phyloP scores from a whole-genome alignment of 2,797 vertebrate species.

The Spea hammondii region DNA sequence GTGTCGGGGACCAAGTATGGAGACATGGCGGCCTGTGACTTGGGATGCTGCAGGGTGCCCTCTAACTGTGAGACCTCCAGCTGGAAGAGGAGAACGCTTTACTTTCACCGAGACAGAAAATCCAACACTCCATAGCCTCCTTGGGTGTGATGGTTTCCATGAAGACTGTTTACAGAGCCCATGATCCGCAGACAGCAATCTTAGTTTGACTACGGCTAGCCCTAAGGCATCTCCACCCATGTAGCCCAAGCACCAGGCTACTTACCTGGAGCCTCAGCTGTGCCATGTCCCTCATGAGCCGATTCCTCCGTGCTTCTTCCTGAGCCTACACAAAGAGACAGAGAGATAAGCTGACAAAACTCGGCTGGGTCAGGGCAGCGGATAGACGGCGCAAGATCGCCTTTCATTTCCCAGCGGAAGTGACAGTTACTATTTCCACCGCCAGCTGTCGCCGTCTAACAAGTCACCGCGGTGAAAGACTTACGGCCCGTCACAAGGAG shows the following conservation, averaged over 20 bases:
- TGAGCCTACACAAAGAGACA: constrained; percentile 75
- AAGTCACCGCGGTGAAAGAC: background rate
- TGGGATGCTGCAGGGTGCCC: constrained; percentile 95
- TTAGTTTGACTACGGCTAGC: too few relatives aligned
- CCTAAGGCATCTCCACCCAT: too few relatives aligned
- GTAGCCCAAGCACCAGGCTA: background rate
- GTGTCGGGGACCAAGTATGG: constrained; percentile 94
- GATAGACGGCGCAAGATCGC: background rate
- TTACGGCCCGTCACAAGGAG: background rate
- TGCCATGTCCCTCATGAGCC: constrained; percentile 97
- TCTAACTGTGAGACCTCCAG: constrained; percentile 96
- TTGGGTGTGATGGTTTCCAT: too few relatives aligned
- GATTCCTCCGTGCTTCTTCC: constrained; percentile 91
- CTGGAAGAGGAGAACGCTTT: constrained; percentile 59
- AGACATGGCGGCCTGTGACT: constrained; percentile 93
- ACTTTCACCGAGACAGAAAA: too few relatives aligned
- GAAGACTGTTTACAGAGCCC: too few relatives aligned
- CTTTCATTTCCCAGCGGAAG: constrained; percentile 38
- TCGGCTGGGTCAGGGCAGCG: background rate
- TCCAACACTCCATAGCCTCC: too few relatives aligned
- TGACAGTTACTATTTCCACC: background rate
- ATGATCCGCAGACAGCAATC: too few relatives aligned
- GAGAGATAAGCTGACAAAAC: constrained; percentile 8
- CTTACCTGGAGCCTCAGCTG: constrained; percentile 93
- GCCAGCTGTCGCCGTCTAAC: constrained; percentile 15